Base-by-base conservation (phyloP, 2,113 vertebrate genomes). In the Myxocyprinus asiaticus region DNA sequence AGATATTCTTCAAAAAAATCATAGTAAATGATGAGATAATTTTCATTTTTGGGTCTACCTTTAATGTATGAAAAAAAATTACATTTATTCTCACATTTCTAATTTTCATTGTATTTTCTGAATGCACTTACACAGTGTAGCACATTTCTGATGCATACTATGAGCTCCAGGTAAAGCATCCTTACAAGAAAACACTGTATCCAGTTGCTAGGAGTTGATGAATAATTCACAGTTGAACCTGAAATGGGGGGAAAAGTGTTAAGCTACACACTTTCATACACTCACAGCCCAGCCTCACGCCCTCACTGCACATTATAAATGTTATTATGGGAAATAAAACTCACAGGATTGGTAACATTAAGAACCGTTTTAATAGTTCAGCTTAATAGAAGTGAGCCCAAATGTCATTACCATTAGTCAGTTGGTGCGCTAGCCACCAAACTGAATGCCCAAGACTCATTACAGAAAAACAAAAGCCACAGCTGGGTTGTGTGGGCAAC, bases 211-310 rank as follows among this genome's bases (percentile, higher is more conserved):
- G 72, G 48, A 22, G 67, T 9, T 43, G 14, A 77, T 81, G 43
- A 84, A 84, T 84, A 84, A 69, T 84, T 81, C 69, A 78, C 22
- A 56, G 68, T 63, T 56, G 44, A 81, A 65, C 67, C 56, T 65
- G 47, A 84, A 65, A 69, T 17, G n/a, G 47, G 79, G 9, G 72
- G 22, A 33, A 79, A 76, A 80, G 17, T 83, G 82, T 73, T 76
- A 67, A 43, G 55, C 67, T 64, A 50, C 53, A 72, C n/a, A 70
- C 55, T 70, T 70, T 56, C 55, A 72, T 55, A 72, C 69, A 45
- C 55, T 17, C 53, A 5, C 6, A 58, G 55, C 1, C 12, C 68
- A 58, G 55, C 14, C 7, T 76, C 47, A 7, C 22, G 1, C 55
- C 45, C n/a, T 33, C 4, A 12, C 33, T 33, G 33, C 47, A 55